Evolutionary conservation across 2,113 vertebrate genomes (phyloP), one percentile per base, ranked within the genome.

Genomic region (Boulengeromyrus knoepffleri): DNA sequence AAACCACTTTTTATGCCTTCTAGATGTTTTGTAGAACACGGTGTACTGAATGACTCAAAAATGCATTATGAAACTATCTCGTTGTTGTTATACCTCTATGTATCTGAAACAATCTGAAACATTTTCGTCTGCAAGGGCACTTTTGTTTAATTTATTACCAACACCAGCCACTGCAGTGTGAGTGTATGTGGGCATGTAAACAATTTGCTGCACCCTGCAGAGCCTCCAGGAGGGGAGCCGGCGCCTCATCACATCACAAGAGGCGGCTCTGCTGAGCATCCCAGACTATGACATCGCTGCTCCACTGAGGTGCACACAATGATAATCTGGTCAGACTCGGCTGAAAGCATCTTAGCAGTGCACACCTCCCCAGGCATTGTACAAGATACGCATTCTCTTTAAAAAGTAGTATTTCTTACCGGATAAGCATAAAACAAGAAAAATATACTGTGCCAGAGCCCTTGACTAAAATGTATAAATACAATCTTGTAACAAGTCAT

Each of bases 201-300:
- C 31, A 36, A 36, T 36, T 36, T 36, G 31, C 31, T 36, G 31
- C 53, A 1, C 50, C 90, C 88, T 84, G 89, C 66, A 97, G 97
- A 94, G 90, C 87, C 94, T 97, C 24, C 91, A 92, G 50, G 97
- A 97, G 95, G 95, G 91, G 89, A 97, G 94, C 92, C 95, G 97
- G 86, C 96, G 96, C 88, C 95, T 98, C 88, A 94, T 98, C 87
- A 94, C 90, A 39, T 92, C 91, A 62, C 96, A 97, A 93, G 95
- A 97, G 39, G 97, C 95, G 56, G 93, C 93, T 52, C 92, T 97
- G 90, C 95, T 97, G 92, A 93, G 77, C 36, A 95, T 95, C 91
- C 92, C 91, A 3, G 93, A 96, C 89, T 94, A 96, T 45, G 93
- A 96, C 91, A 93, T 96, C 6, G 92, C 93, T 36, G 94, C 95